Percentiles rank a stretch among this genome's conserved stretches.
phyloP scores from a whole-genome alignment of 53 echinoderm and acorn worm species.

The Actinopyga echinites region DNA sequence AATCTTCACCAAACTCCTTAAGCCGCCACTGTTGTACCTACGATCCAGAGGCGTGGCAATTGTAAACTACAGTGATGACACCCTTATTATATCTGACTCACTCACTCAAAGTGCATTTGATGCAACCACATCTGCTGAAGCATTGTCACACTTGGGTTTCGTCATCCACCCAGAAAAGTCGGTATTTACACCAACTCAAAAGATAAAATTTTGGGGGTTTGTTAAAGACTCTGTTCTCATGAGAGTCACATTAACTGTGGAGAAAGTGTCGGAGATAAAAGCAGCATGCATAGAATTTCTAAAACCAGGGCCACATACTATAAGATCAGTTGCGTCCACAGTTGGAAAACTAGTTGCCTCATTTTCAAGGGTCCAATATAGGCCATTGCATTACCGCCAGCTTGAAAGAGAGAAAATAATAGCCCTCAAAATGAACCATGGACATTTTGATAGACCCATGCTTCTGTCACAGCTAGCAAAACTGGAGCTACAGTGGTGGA shows the following conservation, averaged over 20 bases:
- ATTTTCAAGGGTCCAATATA: constrained; percentile 57
- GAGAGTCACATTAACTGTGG: no score
- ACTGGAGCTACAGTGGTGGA: constrained; percentile 48
- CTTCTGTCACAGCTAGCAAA: constrained; percentile 1
- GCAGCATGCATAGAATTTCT: background rate
- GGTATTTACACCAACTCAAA: constrained; percentile 10
- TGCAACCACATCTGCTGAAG: constrained; percentile 7
- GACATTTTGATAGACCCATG: constrained; percentile 55
- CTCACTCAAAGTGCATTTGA: background rate
- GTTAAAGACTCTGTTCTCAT: no score
- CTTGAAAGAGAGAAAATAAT: constrained; percentile 45
- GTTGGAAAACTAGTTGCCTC: background rate
- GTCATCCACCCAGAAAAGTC: constrained; percentile 42
- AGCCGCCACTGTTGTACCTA: constrained; percentile 9
- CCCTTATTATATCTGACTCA: background rate
- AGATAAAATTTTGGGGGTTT: no score
- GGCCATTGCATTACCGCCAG: constrained; percentile 13
- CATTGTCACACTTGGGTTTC: constrained; percentile 16
- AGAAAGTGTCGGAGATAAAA: no score
- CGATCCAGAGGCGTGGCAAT: no score
- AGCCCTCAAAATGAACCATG: constrained; percentile 32
- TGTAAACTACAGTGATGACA: no score
- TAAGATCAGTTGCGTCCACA: constrained; percentile 31
- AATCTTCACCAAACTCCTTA: constrained; percentile 50
- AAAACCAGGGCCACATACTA: background rate